A percentile compares a stretch with the other conserved stretches of the same genome.
Conservation (phyloP, 2,113 vertebrate species). For the Hemiscyllium ocellatum region DNA sequence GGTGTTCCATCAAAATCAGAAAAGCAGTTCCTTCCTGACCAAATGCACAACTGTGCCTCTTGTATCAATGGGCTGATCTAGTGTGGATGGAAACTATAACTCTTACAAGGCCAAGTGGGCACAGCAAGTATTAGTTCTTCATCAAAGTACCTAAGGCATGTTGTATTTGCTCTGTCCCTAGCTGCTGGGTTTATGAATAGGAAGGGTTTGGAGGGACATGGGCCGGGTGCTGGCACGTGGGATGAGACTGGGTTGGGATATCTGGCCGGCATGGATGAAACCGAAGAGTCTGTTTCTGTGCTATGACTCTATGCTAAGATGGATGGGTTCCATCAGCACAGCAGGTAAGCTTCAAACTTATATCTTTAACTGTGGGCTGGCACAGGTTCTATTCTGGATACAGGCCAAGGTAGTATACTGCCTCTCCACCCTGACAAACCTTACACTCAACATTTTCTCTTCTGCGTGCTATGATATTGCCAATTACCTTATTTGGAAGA, state of each 20-base stretch:
- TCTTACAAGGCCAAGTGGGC: background rate
- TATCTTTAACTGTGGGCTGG: background rate
- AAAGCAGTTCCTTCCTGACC: background rate
- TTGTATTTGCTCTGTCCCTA: background rate
- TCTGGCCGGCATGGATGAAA: no score
- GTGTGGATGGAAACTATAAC: background rate
- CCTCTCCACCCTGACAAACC: background rate
- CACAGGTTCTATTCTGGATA: background rate
- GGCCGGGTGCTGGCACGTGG: no score
- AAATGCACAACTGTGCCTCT: background rate
- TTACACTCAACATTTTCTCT: background rate
- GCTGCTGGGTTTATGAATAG: background rate
- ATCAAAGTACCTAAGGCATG: background rate
- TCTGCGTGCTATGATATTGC: background rate
- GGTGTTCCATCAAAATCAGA: background rate
- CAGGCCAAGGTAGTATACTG: background rate
- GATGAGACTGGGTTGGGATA: no score
- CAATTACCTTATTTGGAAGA: background rate
- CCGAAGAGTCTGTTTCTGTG: no score
- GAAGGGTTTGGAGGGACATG: no score
- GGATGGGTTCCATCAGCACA: background rate
- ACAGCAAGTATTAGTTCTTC: background rate
- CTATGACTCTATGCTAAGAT: background rate
- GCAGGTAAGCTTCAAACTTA: background rate
- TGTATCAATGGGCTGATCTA: background rate